A percentile compares a stretch with the other conserved stretches of the same genome.
phyloP scores from a whole-genome alignment of 2,888 invertebrate genomes.

The Hoplodrina blanda region DNA sequence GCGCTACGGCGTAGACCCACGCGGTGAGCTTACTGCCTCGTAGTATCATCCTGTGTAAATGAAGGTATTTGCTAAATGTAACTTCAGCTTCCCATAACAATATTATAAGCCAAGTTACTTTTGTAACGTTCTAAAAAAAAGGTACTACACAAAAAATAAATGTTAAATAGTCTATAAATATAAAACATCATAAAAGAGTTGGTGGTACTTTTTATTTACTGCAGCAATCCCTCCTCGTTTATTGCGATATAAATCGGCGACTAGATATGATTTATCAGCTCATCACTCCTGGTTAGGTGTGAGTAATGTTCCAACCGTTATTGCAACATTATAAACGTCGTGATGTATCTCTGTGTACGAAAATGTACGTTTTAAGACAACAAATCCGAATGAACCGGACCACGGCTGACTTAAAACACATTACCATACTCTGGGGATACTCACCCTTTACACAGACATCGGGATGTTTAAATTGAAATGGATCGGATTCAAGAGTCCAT shows the following conservation, averaged over 20 bases:
- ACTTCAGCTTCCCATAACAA: slow-evolving; percentile 4
- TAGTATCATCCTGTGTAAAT: slow-evolving; percentile 53
- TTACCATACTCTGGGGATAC: slow-evolving; percentile 82
- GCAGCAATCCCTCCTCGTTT: slow-evolving; percentile 83
- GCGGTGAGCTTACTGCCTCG: slow-evolving; percentile 52
- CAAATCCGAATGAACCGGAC: slow-evolving; percentile 65
- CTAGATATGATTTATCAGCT: slow-evolving; percentile 89
- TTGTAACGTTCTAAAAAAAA: slow-evolving; percentile 23
- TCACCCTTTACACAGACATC: slow-evolving; percentile 84
- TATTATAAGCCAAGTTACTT: not conserved
- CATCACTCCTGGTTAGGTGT: slow-evolving; percentile 88
- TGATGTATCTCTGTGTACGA: slow-evolving; percentile 65
- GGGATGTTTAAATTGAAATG: slow-evolving; percentile 87
- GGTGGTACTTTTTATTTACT: slow-evolving; percentile 83
- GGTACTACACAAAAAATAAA: slow-evolving; percentile 33
- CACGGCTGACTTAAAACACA: slow-evolving; percentile 77
- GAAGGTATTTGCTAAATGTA: slow-evolving; percentile 38
- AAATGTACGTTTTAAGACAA: slow-evolving; percentile 55
- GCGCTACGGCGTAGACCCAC: slow-evolving; percentile 62
- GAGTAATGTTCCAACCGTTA: slow-evolving; percentile 85
- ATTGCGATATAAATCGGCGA: slow-evolving; percentile 88
- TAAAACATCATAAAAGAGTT: slow-evolving; percentile 80
- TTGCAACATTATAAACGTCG: slow-evolving; percentile 82
- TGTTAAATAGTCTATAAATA: slow-evolving; percentile 66
- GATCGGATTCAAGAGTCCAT: slow-evolving; percentile 88